Base-by-base conservation (phyloP, 2,113 vertebrate species). In the Heliornis fulica region DNA sequence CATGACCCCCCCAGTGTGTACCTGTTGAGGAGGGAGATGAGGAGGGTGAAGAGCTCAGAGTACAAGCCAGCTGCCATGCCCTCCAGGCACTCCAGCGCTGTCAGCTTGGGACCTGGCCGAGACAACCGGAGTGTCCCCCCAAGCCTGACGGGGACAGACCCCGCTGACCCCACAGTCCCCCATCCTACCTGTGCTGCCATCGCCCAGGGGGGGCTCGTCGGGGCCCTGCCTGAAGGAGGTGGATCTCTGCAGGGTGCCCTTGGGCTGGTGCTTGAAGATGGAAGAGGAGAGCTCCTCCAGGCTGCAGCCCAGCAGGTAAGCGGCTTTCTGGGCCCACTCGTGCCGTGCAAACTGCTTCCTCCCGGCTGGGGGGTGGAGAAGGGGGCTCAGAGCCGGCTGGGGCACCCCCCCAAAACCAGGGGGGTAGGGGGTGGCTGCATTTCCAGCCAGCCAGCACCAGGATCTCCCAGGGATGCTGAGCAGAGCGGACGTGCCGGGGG, bases 281-380 rank as follows among this genome's bases (percentile, higher is more conserved):
- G 99, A 97, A 0, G 99, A 99, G 91, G 99, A 99, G 60, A 99
- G 98, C 90, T 99, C 99, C 96, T 99, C 99, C 94, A 99, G 97
- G 72, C 97, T 98, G 94, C 99, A 99, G 95, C 99, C 98, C 94
- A 97, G 95, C 97, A 99, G 98, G 96, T 99, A 99, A 0, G 99
- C 99, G 0, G 99, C 99, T 88, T 99, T 99, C 98, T 99, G 99
- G 56, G 99, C 99, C 99, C 99, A 99, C 84, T 99, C 99, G 1
- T 99, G 99, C 31, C 98, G 98, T 8, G 99, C 99, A 98, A 99
- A 99, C 97, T 99, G 99, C 93, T 92, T 97, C 69, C 96, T 81
- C 93, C 96, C 94, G 2, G 94, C 95, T 97, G 78, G 7, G 43
- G 45, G 32, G 66, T 40, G 26, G 54, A 90, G n/a, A 74, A 83